Conservation (phyloP, 2,113 vertebrate species). For the Urocitellus parryii region DNA sequence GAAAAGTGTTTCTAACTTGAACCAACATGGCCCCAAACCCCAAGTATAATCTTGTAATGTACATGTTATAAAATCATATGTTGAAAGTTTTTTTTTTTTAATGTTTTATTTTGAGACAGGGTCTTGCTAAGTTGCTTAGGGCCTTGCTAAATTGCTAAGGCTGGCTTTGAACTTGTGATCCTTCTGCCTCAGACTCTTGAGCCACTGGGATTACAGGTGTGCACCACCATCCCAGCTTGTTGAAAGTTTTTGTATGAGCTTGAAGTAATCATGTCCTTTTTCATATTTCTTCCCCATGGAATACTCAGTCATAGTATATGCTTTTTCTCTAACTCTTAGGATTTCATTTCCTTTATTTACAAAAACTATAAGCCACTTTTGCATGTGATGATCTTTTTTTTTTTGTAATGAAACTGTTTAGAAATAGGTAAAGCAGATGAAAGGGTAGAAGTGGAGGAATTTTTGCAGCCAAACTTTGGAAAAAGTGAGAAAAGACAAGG, state of each 20-base stretch:
- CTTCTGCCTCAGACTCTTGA: too few species aligned
- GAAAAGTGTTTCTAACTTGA: constrained; percentile 4
- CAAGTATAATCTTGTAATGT: background rate
- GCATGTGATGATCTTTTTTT: constrained; percentile 3
- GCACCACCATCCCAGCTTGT: too few species aligned
- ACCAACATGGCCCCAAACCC: background rate
- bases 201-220: too few species aligned
- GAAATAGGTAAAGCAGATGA: constrained; percentile 13
- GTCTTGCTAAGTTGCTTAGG: too few species aligned
- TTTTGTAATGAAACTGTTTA: background rate
- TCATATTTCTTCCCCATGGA: constrained; percentile 30
- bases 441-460: background rate
- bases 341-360: constrained; percentile 56
- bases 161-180: too few species aligned
- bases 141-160: too few species aligned
- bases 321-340: constrained; percentile 17
- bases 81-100: background rate
- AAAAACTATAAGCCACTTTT: constrained; percentile 48
- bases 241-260: background rate
- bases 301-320: constrained; percentile 28
- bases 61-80: constrained; percentile 27
- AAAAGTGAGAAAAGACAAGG: constrained; percentile 19
- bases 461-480: constrained; percentile 25
- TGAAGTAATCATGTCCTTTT: constrained; percentile 42
- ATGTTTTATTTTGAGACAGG: too few species aligned